Percentiles rank a stretch among this genome's conserved stretches.
These are phyloP conservation scores for Tympanoctomys barrerae DNA, from an alignment of 2,797 vertebrate species.

Conservation along the genomic window DNA sequence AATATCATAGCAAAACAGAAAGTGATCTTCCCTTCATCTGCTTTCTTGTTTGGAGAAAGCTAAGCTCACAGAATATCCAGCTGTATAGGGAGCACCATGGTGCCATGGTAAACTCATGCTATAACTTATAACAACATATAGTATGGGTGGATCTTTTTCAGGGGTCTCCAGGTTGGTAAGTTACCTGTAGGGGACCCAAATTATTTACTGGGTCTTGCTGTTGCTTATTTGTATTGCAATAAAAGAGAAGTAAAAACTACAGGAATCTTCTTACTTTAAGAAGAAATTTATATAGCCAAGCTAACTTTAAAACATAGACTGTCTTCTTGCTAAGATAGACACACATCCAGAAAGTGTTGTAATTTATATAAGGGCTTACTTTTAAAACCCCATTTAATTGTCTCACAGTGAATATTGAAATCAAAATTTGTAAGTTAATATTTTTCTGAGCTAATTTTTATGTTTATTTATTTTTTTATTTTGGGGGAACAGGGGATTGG, in stretches of 20 bases:
- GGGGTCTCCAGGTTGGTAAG: background rate
- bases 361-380: slow-evolving; percentile 33
- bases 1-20: background rate
- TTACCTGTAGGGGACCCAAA: background rate
- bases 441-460: slow-evolving; percentile 3
- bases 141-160: background rate
- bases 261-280: background rate
- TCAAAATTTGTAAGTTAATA: slow-evolving; percentile 37
- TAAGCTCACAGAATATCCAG: background rate
- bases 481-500: too few species aligned
- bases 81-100: background rate
- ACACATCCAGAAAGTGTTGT: background rate
- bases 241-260: slow-evolving; percentile 57
- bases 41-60: slow-evolving; percentile 10
- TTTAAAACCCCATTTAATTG: slow-evolving; percentile 40
- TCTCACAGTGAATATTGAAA: background rate
- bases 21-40: background rate
- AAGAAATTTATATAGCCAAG: slow-evolving; percentile 53
- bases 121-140: background rate
- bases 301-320: background rate
- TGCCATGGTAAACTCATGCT: background rate
- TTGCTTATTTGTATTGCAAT: slow-evolving; percentile 46
- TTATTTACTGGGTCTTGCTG: slow-evolving; percentile 6
- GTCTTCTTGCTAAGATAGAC: slow-evolving; percentile 40
- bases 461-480: too few species aligned